These are phyloP conservation scores for Calameuta idolon DNA, from an alignment of 2,888 invertebrate species.

Conservation along the genomic window DNA sequence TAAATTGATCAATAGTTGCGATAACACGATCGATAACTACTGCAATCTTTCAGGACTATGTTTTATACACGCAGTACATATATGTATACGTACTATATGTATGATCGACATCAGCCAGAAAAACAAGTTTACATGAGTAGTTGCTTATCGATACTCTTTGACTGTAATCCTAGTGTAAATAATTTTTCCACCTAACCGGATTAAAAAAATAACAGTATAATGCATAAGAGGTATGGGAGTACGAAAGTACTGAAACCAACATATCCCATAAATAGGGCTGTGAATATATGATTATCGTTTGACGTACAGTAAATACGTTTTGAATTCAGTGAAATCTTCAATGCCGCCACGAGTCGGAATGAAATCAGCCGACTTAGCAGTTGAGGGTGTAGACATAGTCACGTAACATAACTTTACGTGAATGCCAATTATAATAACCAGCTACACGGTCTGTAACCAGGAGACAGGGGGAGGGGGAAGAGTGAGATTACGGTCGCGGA, in stretches of 20 bases:
- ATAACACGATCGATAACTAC: background rate
- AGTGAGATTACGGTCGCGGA: conserved; percentile 4
- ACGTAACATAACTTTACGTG: background rate
- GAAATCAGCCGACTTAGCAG: background rate
- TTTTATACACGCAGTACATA: background rate
- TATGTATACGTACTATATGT: background rate
- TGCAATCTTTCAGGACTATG: background rate
- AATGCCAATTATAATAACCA: background rate
- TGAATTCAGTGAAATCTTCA: background rate
- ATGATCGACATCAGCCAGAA: background rate
- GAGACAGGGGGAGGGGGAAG: background rate
- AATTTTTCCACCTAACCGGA: background rate
- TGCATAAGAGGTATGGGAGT: background rate
- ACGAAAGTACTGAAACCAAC: background rate
- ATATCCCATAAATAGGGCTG: background rate
- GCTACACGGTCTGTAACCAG: background rate
- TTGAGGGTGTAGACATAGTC: background rate
- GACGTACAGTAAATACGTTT: background rate
- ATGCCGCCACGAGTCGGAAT: background rate
- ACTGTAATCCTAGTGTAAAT: background rate
- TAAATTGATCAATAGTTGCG: background rate
- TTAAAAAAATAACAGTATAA: background rate
- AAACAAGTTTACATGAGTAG: background rate
- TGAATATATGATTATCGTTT: background rate
- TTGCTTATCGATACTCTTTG: background rate